Percentiles rank a stretch among this genome's conserved stretches.
These are phyloP conservation scores for Dryadula phaetusa DNA, from an alignment of 2,888 invertebrate genomes.

Conservation along the genomic window DNA sequence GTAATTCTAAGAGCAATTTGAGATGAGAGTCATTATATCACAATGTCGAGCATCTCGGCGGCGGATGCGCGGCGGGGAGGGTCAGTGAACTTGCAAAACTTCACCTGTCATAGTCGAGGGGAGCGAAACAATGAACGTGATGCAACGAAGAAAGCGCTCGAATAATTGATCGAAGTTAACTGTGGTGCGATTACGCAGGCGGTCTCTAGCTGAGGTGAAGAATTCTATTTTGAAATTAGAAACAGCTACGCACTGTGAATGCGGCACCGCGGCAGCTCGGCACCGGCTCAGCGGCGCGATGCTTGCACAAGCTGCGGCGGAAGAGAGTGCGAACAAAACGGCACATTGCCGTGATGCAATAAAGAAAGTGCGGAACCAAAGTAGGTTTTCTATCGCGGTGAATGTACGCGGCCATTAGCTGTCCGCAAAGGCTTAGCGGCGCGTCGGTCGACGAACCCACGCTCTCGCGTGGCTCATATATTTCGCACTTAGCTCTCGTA, in stretches of 20 bases:
- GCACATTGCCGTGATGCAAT: slow-evolving; percentile 78
- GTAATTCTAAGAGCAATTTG: slow-evolving; percentile 70
- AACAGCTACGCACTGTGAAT: slow-evolving; percentile 61
- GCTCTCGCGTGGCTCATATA: slow-evolving; percentile 59
- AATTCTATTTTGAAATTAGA: slow-evolving; percentile 62
- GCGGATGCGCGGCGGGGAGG: slow-evolving; percentile 67
- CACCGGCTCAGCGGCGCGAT: slow-evolving; percentile 49
- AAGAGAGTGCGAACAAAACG: slow-evolving; percentile 79
- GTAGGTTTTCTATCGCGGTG: slow-evolving; percentile 82
- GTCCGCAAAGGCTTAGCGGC: slow-evolving; percentile 56
- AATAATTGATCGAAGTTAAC: slow-evolving; percentile 53
- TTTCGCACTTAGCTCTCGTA: slow-evolving; percentile 68
- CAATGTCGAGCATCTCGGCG: slow-evolving; percentile 65
- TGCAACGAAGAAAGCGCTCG: slow-evolving; percentile 73
- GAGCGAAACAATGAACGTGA: slow-evolving; percentile 64
- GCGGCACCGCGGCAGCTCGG: slow-evolving; percentile 51
- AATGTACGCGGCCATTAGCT: slow-evolving; percentile 79
- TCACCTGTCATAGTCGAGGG: slow-evolving; percentile 73
- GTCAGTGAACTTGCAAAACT: slow-evolving; percentile 81
- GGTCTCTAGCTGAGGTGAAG: slow-evolving; percentile 52
- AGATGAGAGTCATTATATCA: slow-evolving; percentile 72
- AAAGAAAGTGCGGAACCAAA: slow-evolving; percentile 83
- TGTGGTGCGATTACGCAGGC: slow-evolving; percentile 47
- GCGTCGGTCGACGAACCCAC: slow-evolving; percentile 57
- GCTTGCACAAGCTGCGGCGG: slow-evolving; percentile 77